Base-by-base conservation (phyloP, 2,113 vertebrate species). In the Phalacrocorax brasilianus region DNA sequence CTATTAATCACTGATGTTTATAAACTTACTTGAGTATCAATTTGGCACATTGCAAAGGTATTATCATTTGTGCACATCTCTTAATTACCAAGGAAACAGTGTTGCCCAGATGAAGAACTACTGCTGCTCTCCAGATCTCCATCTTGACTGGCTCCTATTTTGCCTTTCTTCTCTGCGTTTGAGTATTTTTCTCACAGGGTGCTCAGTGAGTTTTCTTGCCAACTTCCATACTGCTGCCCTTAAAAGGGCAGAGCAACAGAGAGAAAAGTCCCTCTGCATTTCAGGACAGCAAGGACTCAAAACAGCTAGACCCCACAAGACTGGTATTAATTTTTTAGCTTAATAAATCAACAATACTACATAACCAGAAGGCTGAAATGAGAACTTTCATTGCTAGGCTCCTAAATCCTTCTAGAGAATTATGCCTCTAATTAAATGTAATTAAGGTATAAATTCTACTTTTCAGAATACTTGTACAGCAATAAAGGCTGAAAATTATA, bases 221-320 rank as follows among this genome's bases (percentile, higher is more conserved):
- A 97, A 71, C 80, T 96, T 96, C 89, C 88, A 89, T 65, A 94
- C 56, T 84, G 82, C 76, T 96, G 90, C 71, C 93, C 94, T 97
- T 97, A 96, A 91, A 97, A 95, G 94, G 93, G 59, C 88, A 95
- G 91, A 96, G 75, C 44, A 91, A 94, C 87, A 47, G 80, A 91
- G 65, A 93, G 80, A 94, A 85, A 95, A 94, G 86, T 93, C 89
- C 73, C 79, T 96, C 74, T 93, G 55, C 85, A 55, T 79, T 96
- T 96, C 92, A 97, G 75, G 40, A 86, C 61, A 88, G 62, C 66
- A 82, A 95, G 87, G 92, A 88, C 89, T 95, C 77, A 77, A 75
- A 91, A 66, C 93, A 95, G 79, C 56, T 40, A 93, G 86, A 94
- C 84, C 73, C 93, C 76, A 90, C 76, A 90, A 73, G 93, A 79